These are phyloP conservation scores for Cladopsammia gracilis DNA, from an alignment of 64 coral and sea anemone genomes.

Conservation along the genomic window DNA sequence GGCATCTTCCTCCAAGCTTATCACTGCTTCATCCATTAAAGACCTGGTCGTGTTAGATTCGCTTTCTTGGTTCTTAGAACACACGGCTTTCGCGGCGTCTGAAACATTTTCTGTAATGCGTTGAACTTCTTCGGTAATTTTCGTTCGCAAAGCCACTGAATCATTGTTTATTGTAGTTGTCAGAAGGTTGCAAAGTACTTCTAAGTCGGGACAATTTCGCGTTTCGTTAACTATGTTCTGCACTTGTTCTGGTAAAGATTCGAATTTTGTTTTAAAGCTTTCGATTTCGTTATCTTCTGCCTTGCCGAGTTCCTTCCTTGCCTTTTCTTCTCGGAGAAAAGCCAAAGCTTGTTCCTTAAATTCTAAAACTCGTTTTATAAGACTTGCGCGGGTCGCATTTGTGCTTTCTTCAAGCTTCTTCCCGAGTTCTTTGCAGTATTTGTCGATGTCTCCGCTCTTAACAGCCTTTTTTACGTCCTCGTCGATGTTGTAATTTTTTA, in stretches of 20 bases:
- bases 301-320: neutral
- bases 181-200: neutral
- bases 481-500: neutral
- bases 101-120: neutral
- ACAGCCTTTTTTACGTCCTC: neutral
- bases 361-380: neutral
- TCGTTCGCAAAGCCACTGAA: neutral
- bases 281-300: neutral
- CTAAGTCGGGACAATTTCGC: neutral
- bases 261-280: neutral
- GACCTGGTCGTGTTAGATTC: neutral
- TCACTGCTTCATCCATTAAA: neutral
- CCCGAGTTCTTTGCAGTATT: slow-evolving; percentile 1
- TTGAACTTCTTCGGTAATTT: neutral
- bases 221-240: neutral
- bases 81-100: neutral
- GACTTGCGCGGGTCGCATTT: neutral
- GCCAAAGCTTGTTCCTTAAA: neutral
- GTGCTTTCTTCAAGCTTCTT: neutral
- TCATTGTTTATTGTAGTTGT: neutral
- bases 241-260: neutral
- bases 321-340: neutral
- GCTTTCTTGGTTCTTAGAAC: neutral
- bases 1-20: neutral
- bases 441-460: neutral